These are phyloP conservation scores for Globodera rostochiensis DNA, from an alignment of 1,140 invertebrate species.

Conservation along the genomic window DNA sequence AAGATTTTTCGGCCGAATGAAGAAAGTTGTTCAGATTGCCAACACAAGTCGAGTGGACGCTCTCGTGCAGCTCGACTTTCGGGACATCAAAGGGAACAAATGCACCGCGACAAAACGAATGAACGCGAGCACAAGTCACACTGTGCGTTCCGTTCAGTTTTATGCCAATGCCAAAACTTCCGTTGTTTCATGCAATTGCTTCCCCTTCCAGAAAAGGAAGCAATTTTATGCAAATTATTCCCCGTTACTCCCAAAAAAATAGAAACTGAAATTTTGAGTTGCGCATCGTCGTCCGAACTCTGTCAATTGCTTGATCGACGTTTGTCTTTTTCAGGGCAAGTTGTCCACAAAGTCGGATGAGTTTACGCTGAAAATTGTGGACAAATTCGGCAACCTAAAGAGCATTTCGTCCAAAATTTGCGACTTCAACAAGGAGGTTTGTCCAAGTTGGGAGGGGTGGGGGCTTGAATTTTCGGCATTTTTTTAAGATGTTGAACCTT, in stretches of 20 bases:
- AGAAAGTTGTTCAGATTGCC: constrained; percentile 51
- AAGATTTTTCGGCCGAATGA: no score
- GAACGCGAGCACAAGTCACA: constrained; percentile 27
- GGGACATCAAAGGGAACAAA: constrained; percentile 48
- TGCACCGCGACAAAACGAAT: constrained; percentile 57
- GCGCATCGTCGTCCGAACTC: no score
- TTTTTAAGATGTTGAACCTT: constrained; percentile 48
- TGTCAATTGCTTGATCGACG: no score
- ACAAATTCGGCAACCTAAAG: constrained; percentile 66
- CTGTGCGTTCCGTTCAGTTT: background rate
- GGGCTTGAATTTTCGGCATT: background rate
- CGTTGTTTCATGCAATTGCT: no score
- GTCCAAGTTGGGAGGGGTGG: background rate
- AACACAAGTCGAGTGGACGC: constrained; percentile 58
- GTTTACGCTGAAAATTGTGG: constrained; percentile 70
- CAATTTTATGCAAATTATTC: no score
- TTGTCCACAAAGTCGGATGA: constrained; percentile 72
- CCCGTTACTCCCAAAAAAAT: no score
- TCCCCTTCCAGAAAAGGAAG: no score
- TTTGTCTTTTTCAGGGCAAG: constrained; percentile 37
- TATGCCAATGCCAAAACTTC: no score
- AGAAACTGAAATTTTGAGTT: constrained; percentile 3
- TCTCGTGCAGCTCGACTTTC: constrained; percentile 53
- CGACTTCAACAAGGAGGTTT: constrained; percentile 75
- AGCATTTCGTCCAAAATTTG: constrained; percentile 73